These are phyloP conservation scores for Cyphomyrus plagiostoma DNA, from an alignment of 2,113 vertebrate genomes.

Conservation along the genomic window DNA sequence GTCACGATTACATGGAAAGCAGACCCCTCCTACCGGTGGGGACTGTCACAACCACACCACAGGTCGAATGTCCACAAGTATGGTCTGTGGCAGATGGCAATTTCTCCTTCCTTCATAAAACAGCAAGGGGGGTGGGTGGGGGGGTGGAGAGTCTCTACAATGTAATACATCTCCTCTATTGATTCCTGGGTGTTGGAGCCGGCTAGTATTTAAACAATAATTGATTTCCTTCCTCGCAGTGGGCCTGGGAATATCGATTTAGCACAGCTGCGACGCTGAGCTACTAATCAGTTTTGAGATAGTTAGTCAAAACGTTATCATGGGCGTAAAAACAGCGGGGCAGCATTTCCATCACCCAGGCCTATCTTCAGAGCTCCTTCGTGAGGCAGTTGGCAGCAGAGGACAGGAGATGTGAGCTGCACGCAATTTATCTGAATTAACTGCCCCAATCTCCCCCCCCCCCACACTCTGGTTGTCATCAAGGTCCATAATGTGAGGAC, in stretches of 20 bases:
- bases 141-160: constrained; percentile 56
- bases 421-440: constrained; percentile 12
- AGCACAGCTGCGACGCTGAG: constrained; percentile 59
- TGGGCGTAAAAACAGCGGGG: constrained; percentile 39
- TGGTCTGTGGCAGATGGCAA: constrained; percentile 25
- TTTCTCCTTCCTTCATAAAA: constrained; percentile 37
- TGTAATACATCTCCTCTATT: constrained; percentile 66
- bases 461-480: background rate
- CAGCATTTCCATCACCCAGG: background rate
- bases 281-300: constrained; percentile 62
- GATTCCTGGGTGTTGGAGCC: constrained; percentile 61
- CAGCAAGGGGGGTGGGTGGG: constrained; percentile 46
- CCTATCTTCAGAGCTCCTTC: background rate
- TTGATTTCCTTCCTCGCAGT: constrained; percentile 67
- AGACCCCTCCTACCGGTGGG: background rate
- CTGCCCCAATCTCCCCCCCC: background rate
- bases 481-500: background rate
- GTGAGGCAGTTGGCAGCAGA: background rate
- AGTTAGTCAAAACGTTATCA: constrained; percentile 67
- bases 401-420: background rate
- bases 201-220: constrained; percentile 67
- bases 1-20: background rate
- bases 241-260: constrained; percentile 67
- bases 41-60: constrained; percentile 4
- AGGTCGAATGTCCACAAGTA: constrained; percentile 20